Percentiles rank a stretch among this genome's conserved stretches.
These are phyloP conservation scores for Porites evermanni DNA, from an alignment of 92 coral and sea anemone species.

Conservation along the genomic window DNA sequence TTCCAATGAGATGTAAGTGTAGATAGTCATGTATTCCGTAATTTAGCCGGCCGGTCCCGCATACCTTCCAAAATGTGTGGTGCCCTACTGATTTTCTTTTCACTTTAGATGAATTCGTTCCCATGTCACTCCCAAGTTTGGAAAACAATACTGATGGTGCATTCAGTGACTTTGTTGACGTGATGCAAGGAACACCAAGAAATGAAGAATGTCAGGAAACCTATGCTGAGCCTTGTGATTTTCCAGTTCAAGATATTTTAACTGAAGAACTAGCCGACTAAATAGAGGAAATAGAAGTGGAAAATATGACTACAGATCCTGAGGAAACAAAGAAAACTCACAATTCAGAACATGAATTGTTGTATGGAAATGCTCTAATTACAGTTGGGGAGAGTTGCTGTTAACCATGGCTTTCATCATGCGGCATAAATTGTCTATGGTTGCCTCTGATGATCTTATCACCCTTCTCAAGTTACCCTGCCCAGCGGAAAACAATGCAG, in stretches of 20 bases:
- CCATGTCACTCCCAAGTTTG: background rate
- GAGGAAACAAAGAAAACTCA: constrained; percentile 8
- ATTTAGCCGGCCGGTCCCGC: too few species aligned
- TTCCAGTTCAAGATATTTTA: background rate
- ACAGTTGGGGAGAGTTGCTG: constrained; percentile 56
- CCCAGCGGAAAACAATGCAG: constrained; percentile 47
- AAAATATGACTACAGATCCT: background rate
- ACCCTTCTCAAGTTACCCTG: constrained; percentile 42
- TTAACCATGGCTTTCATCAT: constrained; percentile 43
- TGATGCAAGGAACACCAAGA: constrained; percentile 34
- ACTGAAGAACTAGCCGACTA: constrained; percentile 39
- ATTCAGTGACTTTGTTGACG: constrained; percentile 13
- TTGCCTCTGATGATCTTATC: constrained; percentile 49
- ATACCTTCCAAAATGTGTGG: too few species aligned
- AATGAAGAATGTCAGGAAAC: background rate
- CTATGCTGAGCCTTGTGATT: background rate
- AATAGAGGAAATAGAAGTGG: constrained; percentile 34
- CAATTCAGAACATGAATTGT: constrained; percentile 16
- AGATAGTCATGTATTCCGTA: too few species aligned
- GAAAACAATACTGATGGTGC: background rate
- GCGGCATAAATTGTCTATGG: constrained; percentile 49
- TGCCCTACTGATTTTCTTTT: background rate
- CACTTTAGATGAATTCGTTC: constrained; percentile 1
- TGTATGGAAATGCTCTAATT: constrained; percentile 34
- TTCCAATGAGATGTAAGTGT: too few species aligned